Evolutionary conservation across 2,888 invertebrate species (phyloP).

Genomic region (Octodonta nipae): DNA sequence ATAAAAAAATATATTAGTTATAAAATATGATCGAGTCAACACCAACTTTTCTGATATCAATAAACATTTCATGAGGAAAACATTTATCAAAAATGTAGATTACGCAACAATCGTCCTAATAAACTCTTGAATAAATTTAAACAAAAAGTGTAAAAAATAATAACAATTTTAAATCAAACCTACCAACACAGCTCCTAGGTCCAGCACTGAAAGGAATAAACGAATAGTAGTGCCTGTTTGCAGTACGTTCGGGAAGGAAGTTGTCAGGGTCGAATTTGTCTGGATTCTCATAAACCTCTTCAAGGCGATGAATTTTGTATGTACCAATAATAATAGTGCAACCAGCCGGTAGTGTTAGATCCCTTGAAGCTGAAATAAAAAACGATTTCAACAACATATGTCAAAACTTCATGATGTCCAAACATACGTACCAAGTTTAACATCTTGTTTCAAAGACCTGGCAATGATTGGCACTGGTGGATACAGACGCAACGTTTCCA

Average conservation of each 20-base stretch:
- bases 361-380: slow-evolving; percentile 46
- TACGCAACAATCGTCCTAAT: slow-evolving; percentile 1
- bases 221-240: slow-evolving; percentile 64
- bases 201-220: slow-evolving; percentile 72
- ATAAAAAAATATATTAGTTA: too few relatives aligned
- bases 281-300: slow-evolving; percentile 54
- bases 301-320: slow-evolving; percentile 52
- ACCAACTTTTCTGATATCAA: too few relatives aligned
- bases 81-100: too few relatives aligned
- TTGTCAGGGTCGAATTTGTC: slow-evolving; percentile 65
- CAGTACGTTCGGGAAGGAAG: slow-evolving; percentile 62
- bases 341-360: slow-evolving; percentile 54
- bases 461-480: slow-evolving; percentile 71
- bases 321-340: slow-evolving; percentile 55
- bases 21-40: too few relatives aligned
- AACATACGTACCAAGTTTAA: slow-evolving; percentile 44
- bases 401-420: slow-evolving; percentile 4
- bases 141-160: neutral
- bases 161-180: slow-evolving; percentile 22
- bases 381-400: too few relatives aligned
- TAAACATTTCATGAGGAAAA: too few relatives aligned
- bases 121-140: neutral
- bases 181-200: slow-evolving; percentile 65
- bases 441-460: slow-evolving; percentile 53
- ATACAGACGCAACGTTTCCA: slow-evolving; percentile 64